These are phyloP conservation scores for Mus caroli DNA, from an alignment of 2,797 vertebrate species.

Conservation along the genomic window DNA sequence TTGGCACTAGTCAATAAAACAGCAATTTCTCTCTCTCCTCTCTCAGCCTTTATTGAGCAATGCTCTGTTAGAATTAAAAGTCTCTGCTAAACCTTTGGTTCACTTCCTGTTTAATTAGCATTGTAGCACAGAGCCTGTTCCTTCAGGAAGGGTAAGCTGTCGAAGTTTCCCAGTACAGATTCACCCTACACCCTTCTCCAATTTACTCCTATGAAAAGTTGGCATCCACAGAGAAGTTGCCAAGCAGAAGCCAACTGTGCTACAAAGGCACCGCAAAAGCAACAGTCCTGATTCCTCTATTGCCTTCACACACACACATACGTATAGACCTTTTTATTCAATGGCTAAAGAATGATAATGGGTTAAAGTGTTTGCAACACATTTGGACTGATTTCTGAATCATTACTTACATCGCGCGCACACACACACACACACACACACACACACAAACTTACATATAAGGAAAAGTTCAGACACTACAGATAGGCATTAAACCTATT, in stretches of 20 bases:
- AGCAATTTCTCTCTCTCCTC: neutral
- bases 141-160: neutral
- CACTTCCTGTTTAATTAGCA: conserved; percentile 1
- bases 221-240: neutral
- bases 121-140: neutral
- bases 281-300: neutral
- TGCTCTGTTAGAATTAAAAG: neutral
- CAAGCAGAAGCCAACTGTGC: neutral
- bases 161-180: neutral
- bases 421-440: neutral
- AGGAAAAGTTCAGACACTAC: neutral
- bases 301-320: neutral
- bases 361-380: neutral
- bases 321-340: neutral
- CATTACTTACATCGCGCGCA: neutral
- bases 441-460: neutral
- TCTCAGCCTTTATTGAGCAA: neutral
- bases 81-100: neutral
- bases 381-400: neutral
- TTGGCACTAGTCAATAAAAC: neutral
- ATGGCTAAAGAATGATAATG: neutral
- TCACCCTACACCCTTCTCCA: neutral
- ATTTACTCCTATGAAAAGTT: conserved; percentile 15
- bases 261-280: neutral
- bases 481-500: neutral